phyloP scores from a whole-genome alignment of 2,113 vertebrate genomes.

The Brachyistius frenatus region DNA sequence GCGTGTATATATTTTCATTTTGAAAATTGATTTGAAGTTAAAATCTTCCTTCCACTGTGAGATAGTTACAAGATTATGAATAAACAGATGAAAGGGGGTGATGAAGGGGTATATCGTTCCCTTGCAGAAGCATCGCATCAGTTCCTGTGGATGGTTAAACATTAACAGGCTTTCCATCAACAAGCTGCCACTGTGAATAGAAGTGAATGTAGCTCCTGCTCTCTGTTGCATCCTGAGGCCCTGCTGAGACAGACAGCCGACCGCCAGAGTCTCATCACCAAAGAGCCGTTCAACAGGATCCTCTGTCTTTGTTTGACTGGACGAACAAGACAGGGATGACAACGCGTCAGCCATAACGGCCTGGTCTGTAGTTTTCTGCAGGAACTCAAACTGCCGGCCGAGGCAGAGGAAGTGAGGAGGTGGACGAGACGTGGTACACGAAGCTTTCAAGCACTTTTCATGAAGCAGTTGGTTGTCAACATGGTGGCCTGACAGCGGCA shows the following conservation, averaged over 20 bases:
- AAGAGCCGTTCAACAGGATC: slow-evolving; percentile 40
- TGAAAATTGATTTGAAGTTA: too few relatives aligned
- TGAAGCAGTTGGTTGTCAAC: too few relatives aligned
- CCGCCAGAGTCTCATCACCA: slow-evolving; percentile 52
- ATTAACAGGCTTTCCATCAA: slow-evolving; percentile 73
- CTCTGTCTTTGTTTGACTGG: slow-evolving; percentile 68
- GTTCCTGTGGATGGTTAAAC: slow-evolving; percentile 75
- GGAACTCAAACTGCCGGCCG: slow-evolving; percentile 56
- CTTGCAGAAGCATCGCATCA: slow-evolving; percentile 57
- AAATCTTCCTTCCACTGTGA: too few relatives aligned
- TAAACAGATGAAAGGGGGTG: background rate
- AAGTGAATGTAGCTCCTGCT: slow-evolving; percentile 45
- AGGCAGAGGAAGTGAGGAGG: slow-evolving; percentile 39
- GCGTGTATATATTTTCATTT: too few relatives aligned
- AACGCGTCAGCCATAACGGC: slow-evolving; percentile 67
- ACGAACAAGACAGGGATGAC: slow-evolving; percentile 68
- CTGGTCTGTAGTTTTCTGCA: slow-evolving; percentile 67
- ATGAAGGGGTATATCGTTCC: background rate
- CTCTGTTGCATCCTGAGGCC: slow-evolving; percentile 67
- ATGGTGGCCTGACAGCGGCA: too few relatives aligned
- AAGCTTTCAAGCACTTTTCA: slow-evolving; percentile 19
- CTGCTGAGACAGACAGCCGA: slow-evolving; percentile 68
- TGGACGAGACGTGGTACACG: background rate
- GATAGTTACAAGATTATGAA: background rate
- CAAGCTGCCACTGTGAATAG: slow-evolving; percentile 48